A percentile compares a stretch with the other conserved stretches of the same genome.
These are phyloP conservation scores for Nemoura dubitans DNA, from an alignment of 2,888 invertebrate genomes.

Conservation along the genomic window DNA sequence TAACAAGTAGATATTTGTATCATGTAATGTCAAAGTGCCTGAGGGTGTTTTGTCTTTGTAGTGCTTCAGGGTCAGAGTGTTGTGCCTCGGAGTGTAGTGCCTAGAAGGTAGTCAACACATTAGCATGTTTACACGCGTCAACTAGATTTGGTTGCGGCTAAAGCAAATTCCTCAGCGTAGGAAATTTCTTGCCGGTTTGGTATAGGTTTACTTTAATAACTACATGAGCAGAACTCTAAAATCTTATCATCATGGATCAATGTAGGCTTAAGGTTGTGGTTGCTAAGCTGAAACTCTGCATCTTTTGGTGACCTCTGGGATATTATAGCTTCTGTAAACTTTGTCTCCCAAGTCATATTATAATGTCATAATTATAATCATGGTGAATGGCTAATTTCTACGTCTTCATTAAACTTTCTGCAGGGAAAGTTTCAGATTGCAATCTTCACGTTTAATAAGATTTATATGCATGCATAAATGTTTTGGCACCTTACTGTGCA, in stretches of 20 bases:
- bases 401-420: constrained; percentile 12
- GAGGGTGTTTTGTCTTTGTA: too few species aligned
- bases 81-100: too few species aligned
- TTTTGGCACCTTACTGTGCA: constrained; percentile 12
- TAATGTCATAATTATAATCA: constrained; percentile 12
- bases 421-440: neutral
- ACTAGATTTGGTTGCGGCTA: too few species aligned
- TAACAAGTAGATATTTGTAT: too few species aligned
- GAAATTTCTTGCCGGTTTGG: too few species aligned
- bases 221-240: too few species aligned
- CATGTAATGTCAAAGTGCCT: too few species aligned
- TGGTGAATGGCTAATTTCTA: constrained; percentile 7
- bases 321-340: constrained; percentile 12
- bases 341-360: constrained; percentile 12
- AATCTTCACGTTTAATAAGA: neutral
- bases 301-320: constrained; percentile 7
- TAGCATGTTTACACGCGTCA: too few species aligned
- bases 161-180: too few species aligned
- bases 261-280: neutral
- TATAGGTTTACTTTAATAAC: too few species aligned
- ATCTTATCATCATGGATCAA: neutral
- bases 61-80: too few species aligned
- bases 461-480: constrained; percentile 12
- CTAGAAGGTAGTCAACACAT: too few species aligned
- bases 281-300: neutral